Percentiles rank a stretch among this genome's conserved stretches.
Evolutionary conservation across 2,888 invertebrate species (phyloP).

Genomic region (Pherbina coryleti): DNA sequence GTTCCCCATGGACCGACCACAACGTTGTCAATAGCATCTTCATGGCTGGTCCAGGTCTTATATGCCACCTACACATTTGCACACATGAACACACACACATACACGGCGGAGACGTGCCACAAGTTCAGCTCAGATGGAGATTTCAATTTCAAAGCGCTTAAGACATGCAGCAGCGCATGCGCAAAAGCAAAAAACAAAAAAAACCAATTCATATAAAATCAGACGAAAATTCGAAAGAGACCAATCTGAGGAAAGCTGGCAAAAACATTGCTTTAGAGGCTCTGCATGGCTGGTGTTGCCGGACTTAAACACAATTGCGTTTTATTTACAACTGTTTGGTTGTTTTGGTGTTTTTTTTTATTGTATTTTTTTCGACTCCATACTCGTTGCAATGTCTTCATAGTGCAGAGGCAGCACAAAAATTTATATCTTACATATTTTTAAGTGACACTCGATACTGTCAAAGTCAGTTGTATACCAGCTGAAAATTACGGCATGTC

Average conservation of each 20-base stretch:
- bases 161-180: neutral
- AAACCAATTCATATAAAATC: neutral
- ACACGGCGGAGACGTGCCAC: neutral
- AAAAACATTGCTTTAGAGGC: neutral
- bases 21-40: slow-evolving; percentile 6
- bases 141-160: slow-evolving; percentile 19
- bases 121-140: slow-evolving; percentile 18
- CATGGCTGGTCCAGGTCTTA: neutral
- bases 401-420: neutral
- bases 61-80: neutral
- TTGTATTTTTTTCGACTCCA: neutral
- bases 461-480: slow-evolving; percentile 6
- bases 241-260: neutral
- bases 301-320: slow-evolving; percentile 1
- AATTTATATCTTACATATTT: slow-evolving; percentile 15
- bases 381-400: neutral
- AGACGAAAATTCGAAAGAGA: neutral
- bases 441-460: slow-evolving; percentile 26
- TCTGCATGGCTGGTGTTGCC: neutral
- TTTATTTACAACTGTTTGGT: slow-evolving; percentile 24
- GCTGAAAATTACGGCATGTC: neutral
- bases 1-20: slow-evolving; percentile 5
- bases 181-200: neutral
- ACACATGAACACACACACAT: neutral
- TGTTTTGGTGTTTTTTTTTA: neutral